Evolutionary conservation across 2,888 invertebrate species (phyloP).

Genomic region (Neocrepidodera transversa): DNA sequence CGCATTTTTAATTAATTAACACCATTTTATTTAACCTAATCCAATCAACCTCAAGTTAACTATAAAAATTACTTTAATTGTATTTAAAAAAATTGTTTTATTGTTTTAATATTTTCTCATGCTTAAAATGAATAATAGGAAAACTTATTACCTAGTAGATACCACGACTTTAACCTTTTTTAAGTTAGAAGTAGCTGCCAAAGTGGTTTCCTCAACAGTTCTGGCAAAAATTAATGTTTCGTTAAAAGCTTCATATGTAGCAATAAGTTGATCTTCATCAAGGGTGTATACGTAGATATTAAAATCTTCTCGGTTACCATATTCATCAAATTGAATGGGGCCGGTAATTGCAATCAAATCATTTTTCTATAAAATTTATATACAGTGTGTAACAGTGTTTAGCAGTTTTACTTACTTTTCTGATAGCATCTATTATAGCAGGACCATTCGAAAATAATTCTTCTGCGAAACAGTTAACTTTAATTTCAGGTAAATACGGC

Average conservation of each 20-base stretch:
- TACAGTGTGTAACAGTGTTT: not conserved
- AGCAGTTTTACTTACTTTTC: constrained; percentile 60
- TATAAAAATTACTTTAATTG: no score
- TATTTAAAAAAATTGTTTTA: no score
- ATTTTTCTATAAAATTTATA: constrained; percentile 37
- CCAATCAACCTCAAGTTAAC: no score
- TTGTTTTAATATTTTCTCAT: no score
- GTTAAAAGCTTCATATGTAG: constrained; percentile 59
- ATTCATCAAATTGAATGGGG: constrained; percentile 69
- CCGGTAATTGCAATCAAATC: constrained; percentile 67
- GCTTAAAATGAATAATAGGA: no score
- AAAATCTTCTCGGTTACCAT: constrained; percentile 71
- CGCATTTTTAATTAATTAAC: no score
- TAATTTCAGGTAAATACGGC: constrained; percentile 40
- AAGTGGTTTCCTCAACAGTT: constrained; percentile 54
- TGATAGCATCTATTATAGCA: constrained; percentile 70
- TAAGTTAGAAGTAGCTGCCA: constrained; percentile 61
- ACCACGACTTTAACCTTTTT: constrained; percentile 64
- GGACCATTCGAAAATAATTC: constrained; percentile 67
- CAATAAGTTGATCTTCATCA: constrained; percentile 58
- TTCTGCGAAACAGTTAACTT: constrained; percentile 44
- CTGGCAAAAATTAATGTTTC: constrained; percentile 44
- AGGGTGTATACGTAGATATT: constrained; percentile 66
- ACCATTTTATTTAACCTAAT: no score
- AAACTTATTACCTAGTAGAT: constrained; percentile 66